Conservation (phyloP, 2,797 vertebrate genomes). For the Myotis daubentonii region DNA sequence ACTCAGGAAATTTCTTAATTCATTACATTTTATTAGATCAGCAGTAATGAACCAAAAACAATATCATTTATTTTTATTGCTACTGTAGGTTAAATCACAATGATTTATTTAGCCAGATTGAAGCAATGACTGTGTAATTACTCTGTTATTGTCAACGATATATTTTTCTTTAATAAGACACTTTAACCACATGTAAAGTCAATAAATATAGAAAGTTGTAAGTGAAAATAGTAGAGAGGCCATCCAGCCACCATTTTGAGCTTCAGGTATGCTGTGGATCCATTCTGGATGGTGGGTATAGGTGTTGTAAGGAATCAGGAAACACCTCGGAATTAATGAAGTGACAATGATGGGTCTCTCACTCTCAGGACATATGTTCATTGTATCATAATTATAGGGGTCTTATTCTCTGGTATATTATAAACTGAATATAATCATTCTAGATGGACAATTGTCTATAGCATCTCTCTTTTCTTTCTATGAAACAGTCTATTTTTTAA, state of each 20-base stretch:
- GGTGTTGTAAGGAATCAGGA: neutral
- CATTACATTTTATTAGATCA: slow-evolving; percentile 86
- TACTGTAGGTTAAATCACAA: slow-evolving; percentile 83
- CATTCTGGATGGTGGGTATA: neutral
- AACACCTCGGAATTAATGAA: neutral
- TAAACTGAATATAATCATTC: neutral
- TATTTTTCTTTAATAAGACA: slow-evolving; percentile 85
- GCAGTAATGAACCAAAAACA: slow-evolving; percentile 85
- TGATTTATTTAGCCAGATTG: slow-evolving; percentile 86
- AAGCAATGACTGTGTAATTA: slow-evolving; percentile 85
- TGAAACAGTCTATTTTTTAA: neutral
- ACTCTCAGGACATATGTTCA: neutral
- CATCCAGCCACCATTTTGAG: slow-evolving; percentile 45
- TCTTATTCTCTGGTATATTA: neutral
- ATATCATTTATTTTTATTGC: slow-evolving; percentile 88
- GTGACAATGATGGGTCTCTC: neutral
- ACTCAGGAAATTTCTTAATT: slow-evolving; percentile 82
- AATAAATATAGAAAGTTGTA: slow-evolving; percentile 70
- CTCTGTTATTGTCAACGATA: slow-evolving; percentile 83
- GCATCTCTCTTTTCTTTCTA: neutral
- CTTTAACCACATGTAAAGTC: slow-evolving; percentile 76
- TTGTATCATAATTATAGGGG: neutral
- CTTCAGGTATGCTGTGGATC: slow-evolving; percentile 19
- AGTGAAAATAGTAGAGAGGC: slow-evolving; percentile 60
- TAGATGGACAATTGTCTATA: neutral